Evolutionary conservation across 2,113 vertebrate species (phyloP).

Genomic region (Eulemur rufifrons): DNA sequence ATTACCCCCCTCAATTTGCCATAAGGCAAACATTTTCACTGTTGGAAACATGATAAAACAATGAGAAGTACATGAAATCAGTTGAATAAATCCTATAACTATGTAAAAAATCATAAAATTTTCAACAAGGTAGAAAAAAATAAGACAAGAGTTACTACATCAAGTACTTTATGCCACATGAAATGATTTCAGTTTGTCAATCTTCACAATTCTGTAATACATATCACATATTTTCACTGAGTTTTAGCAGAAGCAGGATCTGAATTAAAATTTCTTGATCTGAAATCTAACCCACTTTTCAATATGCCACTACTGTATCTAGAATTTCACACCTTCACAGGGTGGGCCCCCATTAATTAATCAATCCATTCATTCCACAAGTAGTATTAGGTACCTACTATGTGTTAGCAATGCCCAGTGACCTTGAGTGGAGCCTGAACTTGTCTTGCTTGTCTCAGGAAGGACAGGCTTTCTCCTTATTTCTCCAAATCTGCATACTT

Average conservation of each 20-base stretch:
- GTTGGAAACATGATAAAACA: neutral
- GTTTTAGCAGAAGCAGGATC: neutral
- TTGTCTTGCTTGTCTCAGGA: neutral
- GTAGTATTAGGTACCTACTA: neutral
- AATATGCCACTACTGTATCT: neutral
- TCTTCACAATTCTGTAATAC: neutral
- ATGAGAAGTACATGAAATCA: neutral
- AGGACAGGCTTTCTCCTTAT: neutral
- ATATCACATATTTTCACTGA: neutral
- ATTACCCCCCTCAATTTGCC: neutral
- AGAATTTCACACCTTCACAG: neutral
- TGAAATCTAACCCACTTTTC: neutral
- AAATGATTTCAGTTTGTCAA: neutral
- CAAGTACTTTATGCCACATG: neutral
- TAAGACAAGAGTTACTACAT: neutral
- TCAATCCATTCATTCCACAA: neutral
- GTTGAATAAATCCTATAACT: neutral
- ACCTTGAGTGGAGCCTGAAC: neutral
- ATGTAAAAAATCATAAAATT: neutral
- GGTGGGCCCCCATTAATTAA: neutral
- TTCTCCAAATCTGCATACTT: neutral
- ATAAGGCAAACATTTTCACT: neutral
- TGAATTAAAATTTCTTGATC: neutral
- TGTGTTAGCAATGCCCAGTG: neutral
- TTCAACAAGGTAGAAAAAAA: neutral